Evolutionary conservation across 1,140 invertebrate genomes (phyloP), one percentile per base, ranked within the genome.

Genomic region (Atopsyche davidsoni): DNA sequence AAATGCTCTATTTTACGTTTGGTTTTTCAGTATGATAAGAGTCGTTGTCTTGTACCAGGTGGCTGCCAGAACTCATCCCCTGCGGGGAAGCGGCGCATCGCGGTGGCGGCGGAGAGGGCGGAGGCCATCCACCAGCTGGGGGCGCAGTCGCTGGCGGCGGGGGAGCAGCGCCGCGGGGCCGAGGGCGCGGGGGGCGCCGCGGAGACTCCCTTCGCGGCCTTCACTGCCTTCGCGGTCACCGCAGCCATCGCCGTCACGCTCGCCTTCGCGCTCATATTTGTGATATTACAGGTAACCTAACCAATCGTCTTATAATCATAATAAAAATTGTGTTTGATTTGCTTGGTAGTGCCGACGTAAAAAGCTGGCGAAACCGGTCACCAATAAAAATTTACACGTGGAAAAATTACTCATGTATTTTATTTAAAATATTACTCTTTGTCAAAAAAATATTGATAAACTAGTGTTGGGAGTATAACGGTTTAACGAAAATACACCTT

Each of bases 11-110:
- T 38, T 14, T 38, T 38, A 38, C 13, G 25, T 28, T 38, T 38
- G 17, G 46, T 38, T n/a, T n/a, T n/a, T n/a, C n/a, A n/a, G 19
- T 42, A n/a, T 43, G 22, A 23, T n/a, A n/a, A n/a, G 18, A 16
- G 19, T 25, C 19, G 21, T 31, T 49, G 17, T 40, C 17, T 31
- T 34, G 44, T 35, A 41, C 0, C 53, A 84, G 82, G 80, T 57
- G 78, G 79, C 51, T 84, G 82, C 59, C 78, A 78, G 61, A 82
- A 81, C 59, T 80, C 79, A n/a, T 83, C 83, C 0, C 81, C 83
- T 13, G 82, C 82, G 19, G 84, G 83, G 16, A 86, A 87, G 60
- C 72, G 85, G n/a, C 74, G 83, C 34, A 86, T 85, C 35, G 79
- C 82, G 1, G 69, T 80, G 55, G 68, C 68, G 10, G 73, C 79